A percentile compares a stretch with the other conserved stretches of the same genome.
phyloP scores from a whole-genome alignment of 2,888 invertebrate genomes.

The Dorcus parallelipipedus region DNA sequence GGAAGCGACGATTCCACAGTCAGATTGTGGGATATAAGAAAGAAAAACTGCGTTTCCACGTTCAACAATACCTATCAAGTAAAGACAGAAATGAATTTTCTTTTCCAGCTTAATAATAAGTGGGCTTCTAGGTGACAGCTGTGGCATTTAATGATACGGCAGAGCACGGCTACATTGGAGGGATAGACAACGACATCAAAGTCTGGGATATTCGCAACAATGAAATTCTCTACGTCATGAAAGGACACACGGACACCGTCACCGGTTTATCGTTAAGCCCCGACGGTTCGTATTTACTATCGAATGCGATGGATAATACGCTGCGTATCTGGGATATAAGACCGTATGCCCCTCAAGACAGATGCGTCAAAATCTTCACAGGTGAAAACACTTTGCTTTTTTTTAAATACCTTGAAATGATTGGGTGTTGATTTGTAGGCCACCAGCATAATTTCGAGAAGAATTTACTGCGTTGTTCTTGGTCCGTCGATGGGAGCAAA shows the following conservation, averaged over 20 bases:
- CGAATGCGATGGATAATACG: conserved; percentile 96
- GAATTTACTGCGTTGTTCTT: conserved; percentile 88
- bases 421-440: conserved; percentile 42
- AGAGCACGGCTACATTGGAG: conserved; percentile 91
- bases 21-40: conserved; percentile 89
- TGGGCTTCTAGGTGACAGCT: conserved; percentile 59
- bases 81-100: background rate
- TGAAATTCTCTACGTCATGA: conserved; percentile 76
- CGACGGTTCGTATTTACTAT: conserved; percentile 85
- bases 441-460: conserved; percentile 98
- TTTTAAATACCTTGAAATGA: background rate
- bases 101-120: background rate
- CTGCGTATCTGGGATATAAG: conserved; percentile 95
- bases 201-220: conserved; percentile 96
- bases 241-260: conserved; percentile 94
- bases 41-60: conserved; percentile 72
- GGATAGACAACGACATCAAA: conserved; percentile 96
- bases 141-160: conserved; percentile 94
- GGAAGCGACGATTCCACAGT: conserved; percentile 95
- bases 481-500: conserved; percentile 92
- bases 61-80: conserved; percentile 70
- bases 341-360: conserved; percentile 88
- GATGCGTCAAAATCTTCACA: conserved; percentile 87
- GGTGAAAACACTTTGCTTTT: conserved; percentile 43
- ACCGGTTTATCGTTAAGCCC: conserved; percentile 84